phyloP scores from a whole-genome alignment of 1,140 invertebrate species.

The Drosophila cardini region DNA sequence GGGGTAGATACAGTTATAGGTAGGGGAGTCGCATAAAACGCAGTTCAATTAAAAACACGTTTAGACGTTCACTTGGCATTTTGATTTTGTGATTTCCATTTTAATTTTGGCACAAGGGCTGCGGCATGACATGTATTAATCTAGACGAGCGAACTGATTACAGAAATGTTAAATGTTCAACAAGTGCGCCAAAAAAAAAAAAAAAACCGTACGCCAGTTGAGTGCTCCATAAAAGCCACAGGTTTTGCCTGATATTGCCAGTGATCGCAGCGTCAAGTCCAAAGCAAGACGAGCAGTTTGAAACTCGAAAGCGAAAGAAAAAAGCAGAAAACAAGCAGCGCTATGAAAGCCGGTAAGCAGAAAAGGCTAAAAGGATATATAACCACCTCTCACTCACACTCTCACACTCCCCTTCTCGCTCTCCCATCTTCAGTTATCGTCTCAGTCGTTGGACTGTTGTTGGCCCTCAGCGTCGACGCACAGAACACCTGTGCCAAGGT shows the following conservation, averaged over 20 bases:
- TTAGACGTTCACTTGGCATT: slow-evolving; percentile 24
- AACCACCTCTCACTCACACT: too few species aligned
- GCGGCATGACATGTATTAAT: slow-evolving; percentile 67
- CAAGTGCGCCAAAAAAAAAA: slow-evolving; percentile 37
- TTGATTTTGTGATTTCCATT: slow-evolving; percentile 47
- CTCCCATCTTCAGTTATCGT: slow-evolving; percentile 45
- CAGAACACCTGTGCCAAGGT: neutral
- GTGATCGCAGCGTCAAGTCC: slow-evolving; percentile 60
- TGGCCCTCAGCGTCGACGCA: slow-evolving; percentile 50
- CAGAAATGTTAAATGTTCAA: slow-evolving; percentile 29
- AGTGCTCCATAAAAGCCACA: slow-evolving; percentile 74
- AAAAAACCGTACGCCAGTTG: too few species aligned
- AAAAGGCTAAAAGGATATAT: neutral
- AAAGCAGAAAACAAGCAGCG: slow-evolving; percentile 12
- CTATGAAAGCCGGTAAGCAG: slow-evolving; percentile 71
- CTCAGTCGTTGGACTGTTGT: slow-evolving; percentile 51
- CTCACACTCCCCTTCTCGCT: too few species aligned
- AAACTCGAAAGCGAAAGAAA: neutral
- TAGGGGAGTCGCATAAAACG: slow-evolving; percentile 18
- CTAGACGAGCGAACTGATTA: slow-evolving; percentile 71
- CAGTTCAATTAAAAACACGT: slow-evolving; percentile 25
- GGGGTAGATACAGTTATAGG: too few species aligned
- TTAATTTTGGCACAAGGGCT: slow-evolving; percentile 48
- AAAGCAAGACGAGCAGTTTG: slow-evolving; percentile 49
- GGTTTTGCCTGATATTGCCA: slow-evolving; percentile 39